Percentiles rank a stretch among this genome's conserved stretches.
phyloP scores from a whole-genome alignment of 2,888 invertebrate species.

The Drosophila yooni region DNA sequence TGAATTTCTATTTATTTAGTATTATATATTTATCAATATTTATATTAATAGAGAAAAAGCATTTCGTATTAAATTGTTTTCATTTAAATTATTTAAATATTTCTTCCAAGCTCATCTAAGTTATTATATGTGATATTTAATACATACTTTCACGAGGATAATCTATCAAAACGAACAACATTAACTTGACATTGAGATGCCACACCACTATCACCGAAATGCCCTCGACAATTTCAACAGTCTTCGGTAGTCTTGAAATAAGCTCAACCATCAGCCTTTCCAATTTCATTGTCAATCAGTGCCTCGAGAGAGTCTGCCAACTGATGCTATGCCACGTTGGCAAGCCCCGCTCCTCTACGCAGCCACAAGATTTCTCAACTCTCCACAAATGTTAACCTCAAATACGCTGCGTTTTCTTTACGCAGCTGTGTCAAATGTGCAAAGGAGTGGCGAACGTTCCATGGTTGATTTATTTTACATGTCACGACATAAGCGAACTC shows the following conservation, averaged over 20 bases:
- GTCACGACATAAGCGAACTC: slow-evolving; percentile 76
- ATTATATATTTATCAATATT: neutral
- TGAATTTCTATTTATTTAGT: neutral
- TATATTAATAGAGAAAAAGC: neutral
- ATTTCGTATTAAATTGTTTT: neutral
- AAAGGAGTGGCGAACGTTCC: slow-evolving; percentile 24
- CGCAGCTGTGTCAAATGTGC: slow-evolving; percentile 51
- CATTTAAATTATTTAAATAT: neutral
- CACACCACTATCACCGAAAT: slow-evolving; percentile 3
- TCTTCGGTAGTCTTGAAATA: slow-evolving; percentile 2
- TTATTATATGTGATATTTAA: neutral
- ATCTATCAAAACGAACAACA: neutral
- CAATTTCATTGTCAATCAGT: slow-evolving; percentile 60
- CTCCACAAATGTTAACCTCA: slow-evolving; percentile 50
- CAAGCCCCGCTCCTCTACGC: neutral
- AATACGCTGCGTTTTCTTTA: slow-evolving; percentile 46
- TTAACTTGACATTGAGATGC: slow-evolving; percentile 1
- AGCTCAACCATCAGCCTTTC: slow-evolving; percentile 31
- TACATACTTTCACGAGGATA: neutral
- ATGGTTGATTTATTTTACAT: slow-evolving; percentile 79
- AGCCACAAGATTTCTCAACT: slow-evolving; percentile 16
- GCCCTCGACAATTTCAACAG: slow-evolving; percentile 1
- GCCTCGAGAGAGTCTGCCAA: slow-evolving; percentile 37
- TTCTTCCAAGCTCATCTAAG: neutral
- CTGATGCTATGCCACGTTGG: slow-evolving; percentile 25